These are phyloP conservation scores for Catharus fuscescens DNA, from an alignment of 2,113 vertebrate species.

Conservation along the genomic window DNA sequence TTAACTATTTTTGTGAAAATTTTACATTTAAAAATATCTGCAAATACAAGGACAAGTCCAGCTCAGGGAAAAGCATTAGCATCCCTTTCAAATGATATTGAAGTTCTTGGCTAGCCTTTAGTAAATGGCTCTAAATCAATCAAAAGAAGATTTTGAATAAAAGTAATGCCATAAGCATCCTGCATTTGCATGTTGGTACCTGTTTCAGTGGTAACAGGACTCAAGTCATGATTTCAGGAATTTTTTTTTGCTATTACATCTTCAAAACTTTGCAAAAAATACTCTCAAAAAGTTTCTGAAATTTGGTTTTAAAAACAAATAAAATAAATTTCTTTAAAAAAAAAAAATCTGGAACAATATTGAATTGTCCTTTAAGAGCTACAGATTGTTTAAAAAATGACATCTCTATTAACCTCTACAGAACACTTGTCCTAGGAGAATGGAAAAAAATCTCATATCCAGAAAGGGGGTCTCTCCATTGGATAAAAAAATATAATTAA, in stretches of 20 bases:
- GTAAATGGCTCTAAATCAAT: not conserved
- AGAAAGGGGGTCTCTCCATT: not conserved
- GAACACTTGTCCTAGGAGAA: not conserved
- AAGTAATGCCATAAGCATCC: not conserved
- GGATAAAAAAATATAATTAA: not conserved
- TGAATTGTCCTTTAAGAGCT: not conserved
- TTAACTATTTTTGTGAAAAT: not conserved
- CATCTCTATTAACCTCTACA: not conserved
- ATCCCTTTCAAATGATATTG: not conserved
- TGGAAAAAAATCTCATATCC: not conserved
- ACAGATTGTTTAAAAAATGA: not conserved
- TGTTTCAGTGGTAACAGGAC: not conserved
- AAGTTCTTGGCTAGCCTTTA: not conserved
- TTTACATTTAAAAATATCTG: not conserved
- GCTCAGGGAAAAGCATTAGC: not conserved
- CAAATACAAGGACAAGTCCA: not conserved
- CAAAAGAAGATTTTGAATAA: not conserved
- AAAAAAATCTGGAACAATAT: not conserved
- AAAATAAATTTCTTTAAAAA: not conserved
- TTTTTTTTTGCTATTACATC: not conserved
- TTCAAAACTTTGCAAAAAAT: not conserved
- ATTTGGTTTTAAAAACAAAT: not conserved
- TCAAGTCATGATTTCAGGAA: not conserved
- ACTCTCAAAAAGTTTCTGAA: not conserved
- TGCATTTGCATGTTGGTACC: not conserved